Percentiles rank a stretch among this genome's conserved stretches.
Conservation (phyloP, 2,888 invertebrate species). For the Dexiosoma caninum region DNA sequence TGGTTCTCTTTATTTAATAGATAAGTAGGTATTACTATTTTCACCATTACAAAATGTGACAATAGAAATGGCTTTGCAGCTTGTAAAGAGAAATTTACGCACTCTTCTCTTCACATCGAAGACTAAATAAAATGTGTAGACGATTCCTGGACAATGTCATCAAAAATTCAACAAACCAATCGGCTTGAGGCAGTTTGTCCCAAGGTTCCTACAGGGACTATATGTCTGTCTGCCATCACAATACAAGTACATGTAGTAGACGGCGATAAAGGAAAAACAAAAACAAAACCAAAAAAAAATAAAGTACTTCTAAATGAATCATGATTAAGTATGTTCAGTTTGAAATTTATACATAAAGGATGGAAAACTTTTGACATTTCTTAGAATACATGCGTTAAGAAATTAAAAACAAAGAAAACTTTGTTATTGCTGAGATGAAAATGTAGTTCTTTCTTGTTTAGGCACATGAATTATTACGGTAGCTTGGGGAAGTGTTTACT, state of each 20-base stretch:
- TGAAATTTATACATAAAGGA: slow-evolving; percentile 1
- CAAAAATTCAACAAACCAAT: too few relatives aligned
- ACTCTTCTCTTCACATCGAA: too few relatives aligned
- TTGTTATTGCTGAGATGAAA: background rate
- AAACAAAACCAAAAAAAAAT: too few relatives aligned
- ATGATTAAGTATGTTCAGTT: slow-evolving; percentile 41
- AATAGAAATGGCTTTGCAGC: too few relatives aligned
- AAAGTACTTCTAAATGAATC: slow-evolving; percentile 33
- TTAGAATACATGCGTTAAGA: background rate
- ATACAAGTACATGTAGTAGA: background rate
- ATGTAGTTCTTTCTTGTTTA: background rate
- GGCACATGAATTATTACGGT: background rate
- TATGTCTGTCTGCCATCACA: too few relatives aligned
- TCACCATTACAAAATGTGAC: too few relatives aligned
- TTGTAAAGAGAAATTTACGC: too few relatives aligned
- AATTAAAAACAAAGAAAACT: background rate
- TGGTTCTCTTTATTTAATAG: too few relatives aligned
- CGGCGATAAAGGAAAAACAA: background rate
- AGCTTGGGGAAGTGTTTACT: background rate
- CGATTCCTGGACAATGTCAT: too few relatives aligned
- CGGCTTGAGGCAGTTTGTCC: background rate
- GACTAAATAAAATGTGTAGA: too few relatives aligned
- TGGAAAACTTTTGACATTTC: slow-evolving; percentile 8
- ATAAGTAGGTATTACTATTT: too few relatives aligned
- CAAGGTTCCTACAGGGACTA: too few relatives aligned